Evolutionary conservation across 2,113 vertebrate genomes (phyloP).

Genomic region (Atherinomorus stipes): DNA sequence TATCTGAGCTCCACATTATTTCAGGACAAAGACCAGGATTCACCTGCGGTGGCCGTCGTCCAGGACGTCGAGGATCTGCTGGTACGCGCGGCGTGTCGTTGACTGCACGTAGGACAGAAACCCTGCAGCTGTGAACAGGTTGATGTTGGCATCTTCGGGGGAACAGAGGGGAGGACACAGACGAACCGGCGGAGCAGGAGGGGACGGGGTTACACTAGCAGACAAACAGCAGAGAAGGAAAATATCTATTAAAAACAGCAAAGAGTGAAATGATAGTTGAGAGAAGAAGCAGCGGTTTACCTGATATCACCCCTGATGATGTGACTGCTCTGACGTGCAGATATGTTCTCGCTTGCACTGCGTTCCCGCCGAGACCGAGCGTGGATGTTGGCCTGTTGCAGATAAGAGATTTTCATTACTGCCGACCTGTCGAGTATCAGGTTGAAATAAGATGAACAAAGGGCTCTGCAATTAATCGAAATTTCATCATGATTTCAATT

Average conservation of each 20-base stretch:
- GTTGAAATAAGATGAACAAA: too few species aligned
- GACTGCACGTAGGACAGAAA: conserved; percentile 95
- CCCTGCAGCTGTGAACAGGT: conserved; percentile 91
- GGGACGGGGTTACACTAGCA: conserved; percentile 80
- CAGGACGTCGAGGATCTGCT: conserved; percentile 95
- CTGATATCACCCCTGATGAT: conserved; percentile 85
- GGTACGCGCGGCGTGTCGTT: conserved; percentile 95
- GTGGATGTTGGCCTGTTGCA: conserved; percentile 81
- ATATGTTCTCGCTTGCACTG: conserved; percentile 87
- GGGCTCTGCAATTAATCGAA: too few species aligned
- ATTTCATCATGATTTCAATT: too few species aligned
- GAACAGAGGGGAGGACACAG: conserved; percentile 87
- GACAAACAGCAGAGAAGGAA: conserved; percentile 59
- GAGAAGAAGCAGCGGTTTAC: conserved; percentile 69
- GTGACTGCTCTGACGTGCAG: conserved; percentile 87
- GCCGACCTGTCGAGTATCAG: too few species aligned
- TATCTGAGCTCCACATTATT: neutral
- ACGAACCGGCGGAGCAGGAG: conserved; percentile 86
- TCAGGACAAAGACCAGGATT: conserved; percentile 40
- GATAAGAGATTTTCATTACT: neutral
- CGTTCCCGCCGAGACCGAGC: conserved; percentile 88
- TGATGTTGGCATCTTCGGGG: conserved; percentile 90
- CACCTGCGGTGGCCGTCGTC: conserved; percentile 92
- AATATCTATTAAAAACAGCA: conserved; percentile 11
- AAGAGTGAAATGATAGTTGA: neutral